These are phyloP conservation scores for Amphipyra berbera DNA, from an alignment of 2,888 invertebrate genomes.

Conservation along the genomic window DNA sequence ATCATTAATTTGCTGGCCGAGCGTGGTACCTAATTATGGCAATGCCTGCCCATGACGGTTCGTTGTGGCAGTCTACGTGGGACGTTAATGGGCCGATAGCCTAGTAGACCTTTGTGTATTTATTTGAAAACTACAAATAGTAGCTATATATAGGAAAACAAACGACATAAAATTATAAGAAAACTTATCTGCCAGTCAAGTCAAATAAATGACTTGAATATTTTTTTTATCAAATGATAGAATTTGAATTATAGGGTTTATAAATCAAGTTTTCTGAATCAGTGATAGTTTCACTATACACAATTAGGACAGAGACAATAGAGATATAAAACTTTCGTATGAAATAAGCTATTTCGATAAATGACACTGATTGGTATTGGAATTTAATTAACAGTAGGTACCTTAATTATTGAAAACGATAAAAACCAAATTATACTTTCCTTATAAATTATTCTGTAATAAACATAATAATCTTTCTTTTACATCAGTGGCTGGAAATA, in stretches of 20 bases:
- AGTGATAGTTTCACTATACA: too few relatives aligned
- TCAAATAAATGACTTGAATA: too few relatives aligned
- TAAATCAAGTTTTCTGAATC: too few relatives aligned
- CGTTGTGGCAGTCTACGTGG: conserved; percentile 7
- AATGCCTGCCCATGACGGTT: conserved; percentile 28
- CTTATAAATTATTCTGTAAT: conserved; percentile 20
- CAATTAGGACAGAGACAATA: too few relatives aligned
- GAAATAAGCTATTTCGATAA: conserved; percentile 14
- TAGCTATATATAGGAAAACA: too few relatives aligned
- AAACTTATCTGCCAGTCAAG: too few relatives aligned
- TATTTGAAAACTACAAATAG: background rate
- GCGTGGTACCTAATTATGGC: conserved; percentile 24
- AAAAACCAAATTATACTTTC: conserved; percentile 33
- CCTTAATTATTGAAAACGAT: conserved; percentile 29
- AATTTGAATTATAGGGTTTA: too few relatives aligned
- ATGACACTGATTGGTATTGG: conserved; percentile 26
- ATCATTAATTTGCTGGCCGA: conserved; percentile 36
- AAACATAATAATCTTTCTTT: conserved; percentile 30
- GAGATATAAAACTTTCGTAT: background rate
- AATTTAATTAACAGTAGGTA: conserved; percentile 30
- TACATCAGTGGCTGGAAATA: conserved; percentile 18
- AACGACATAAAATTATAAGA: too few relatives aligned
- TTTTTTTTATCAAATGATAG: too few relatives aligned
- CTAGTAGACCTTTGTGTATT: conserved; percentile 8
- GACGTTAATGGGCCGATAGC: conserved; percentile 9